These are phyloP conservation scores for Apamea crenata DNA, from an alignment of 2,888 invertebrate genomes.

Conservation along the genomic window DNA sequence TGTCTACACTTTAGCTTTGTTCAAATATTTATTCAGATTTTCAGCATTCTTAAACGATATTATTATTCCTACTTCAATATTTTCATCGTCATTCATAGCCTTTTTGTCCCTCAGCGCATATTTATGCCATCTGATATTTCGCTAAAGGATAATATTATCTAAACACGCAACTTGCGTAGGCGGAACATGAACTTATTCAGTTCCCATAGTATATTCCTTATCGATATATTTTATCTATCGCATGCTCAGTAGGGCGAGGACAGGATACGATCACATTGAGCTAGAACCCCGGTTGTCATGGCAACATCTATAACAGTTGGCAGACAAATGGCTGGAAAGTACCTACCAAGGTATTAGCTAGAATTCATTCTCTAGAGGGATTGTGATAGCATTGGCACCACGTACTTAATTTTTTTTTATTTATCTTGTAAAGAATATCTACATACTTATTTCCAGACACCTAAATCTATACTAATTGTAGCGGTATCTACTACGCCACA, in stretches of 20 bases:
- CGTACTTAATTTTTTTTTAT: too few species aligned
- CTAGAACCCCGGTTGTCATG: slow-evolving; percentile 19
- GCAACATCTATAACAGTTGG: background rate
- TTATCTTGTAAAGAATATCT: too few species aligned
- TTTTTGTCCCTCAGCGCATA: background rate
- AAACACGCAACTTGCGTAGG: slow-evolving; percentile 8
- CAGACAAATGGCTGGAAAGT: background rate
- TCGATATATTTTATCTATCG: slow-evolving; percentile 34
- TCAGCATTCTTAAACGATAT: background rate
- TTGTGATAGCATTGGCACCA: background rate
- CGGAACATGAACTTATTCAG: slow-evolving; percentile 4
- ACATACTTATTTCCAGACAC: too few species aligned
- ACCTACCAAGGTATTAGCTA: background rate
- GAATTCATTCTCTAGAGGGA: background rate
- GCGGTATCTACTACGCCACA: too few species aligned
- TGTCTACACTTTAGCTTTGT: background rate
- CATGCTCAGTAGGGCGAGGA: slow-evolving; percentile 27
- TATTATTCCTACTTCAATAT: background rate
- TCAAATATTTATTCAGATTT: background rate
- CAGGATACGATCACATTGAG: slow-evolving; percentile 10
- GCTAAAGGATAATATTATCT: background rate
- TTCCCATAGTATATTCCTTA: slow-evolving; percentile 10
- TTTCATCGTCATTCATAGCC: background rate
- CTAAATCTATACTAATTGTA: too few species aligned
- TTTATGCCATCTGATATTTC: background rate